Evolutionary conservation across 2,888 invertebrate species (phyloP).

Genomic region (Ischnus inquisitorius): DNA sequence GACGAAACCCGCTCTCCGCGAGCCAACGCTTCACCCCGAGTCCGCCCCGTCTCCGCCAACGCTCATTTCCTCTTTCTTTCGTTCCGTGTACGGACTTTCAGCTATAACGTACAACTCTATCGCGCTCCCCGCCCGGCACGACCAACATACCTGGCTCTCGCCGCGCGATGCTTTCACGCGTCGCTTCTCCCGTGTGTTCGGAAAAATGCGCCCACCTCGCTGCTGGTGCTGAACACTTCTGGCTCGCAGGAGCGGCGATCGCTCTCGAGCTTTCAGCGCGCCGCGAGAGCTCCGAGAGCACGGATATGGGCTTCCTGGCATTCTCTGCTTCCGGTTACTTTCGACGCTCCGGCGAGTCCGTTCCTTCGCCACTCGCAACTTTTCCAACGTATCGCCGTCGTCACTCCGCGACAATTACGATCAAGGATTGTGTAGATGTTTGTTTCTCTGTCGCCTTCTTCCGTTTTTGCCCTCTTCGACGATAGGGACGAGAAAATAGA

Average conservation of each 20-base stretch:
- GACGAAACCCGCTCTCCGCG: constrained; percentile 5
- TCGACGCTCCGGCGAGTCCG: neutral
- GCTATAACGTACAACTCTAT: constrained; percentile 37
- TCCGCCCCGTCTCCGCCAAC: neutral
- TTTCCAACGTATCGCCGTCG: neutral
- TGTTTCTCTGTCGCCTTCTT: neutral
- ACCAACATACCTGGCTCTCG: neutral
- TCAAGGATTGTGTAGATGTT: neutral
- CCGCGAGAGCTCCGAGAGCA: neutral
- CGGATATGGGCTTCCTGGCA: constrained; percentile 27
- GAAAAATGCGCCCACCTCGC: neutral
- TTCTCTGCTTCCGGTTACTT: constrained; percentile 20
- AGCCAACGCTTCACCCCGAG: neutral
- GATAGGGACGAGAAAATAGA: too few relatives aligned
- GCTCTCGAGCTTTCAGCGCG: constrained; percentile 7
- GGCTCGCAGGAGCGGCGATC: neutral
- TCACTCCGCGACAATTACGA: neutral
- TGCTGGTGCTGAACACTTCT: neutral
- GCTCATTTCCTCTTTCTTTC: constrained; percentile 18
- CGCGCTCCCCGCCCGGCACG: constrained; percentile 16
- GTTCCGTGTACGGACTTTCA: constrained; percentile 17
- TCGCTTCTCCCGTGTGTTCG: constrained; percentile 1
- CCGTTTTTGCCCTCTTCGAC: neutral
- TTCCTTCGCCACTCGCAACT: neutral
- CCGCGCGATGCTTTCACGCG: constrained; percentile 22